Conservation (phyloP, 2,113 vertebrate genomes). For the Todiramphus saurophagus region DNA sequence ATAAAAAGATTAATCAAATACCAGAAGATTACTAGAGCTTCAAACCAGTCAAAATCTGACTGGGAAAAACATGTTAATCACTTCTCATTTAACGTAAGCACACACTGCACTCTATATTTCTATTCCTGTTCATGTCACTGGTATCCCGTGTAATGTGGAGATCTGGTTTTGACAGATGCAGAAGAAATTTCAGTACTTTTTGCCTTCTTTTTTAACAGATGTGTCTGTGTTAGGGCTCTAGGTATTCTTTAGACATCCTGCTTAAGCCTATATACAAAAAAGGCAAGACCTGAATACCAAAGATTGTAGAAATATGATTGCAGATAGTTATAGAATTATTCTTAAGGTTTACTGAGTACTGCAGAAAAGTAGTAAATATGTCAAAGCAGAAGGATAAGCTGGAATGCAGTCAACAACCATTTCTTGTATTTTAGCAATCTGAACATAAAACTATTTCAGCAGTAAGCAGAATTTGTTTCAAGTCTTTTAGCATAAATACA, state of each 20-base stretch:
- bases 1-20: constrained; percentile 27
- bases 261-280: neutral
- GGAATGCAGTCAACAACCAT: neutral
- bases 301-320: neutral
- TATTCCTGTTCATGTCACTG: neutral
- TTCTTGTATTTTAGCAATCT: neutral
- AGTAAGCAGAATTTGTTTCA: neutral
- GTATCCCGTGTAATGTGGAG: neutral
- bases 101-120: neutral
- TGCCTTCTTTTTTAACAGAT: neutral
- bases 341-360: neutral
- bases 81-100: neutral
- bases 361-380: neutral
- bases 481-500: neutral
- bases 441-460: neutral
- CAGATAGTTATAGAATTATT: neutral
- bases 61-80: neutral
- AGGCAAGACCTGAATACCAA: neutral
- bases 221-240: neutral
- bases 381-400: neutral
- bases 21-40: constrained; percentile 8
- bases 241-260: neutral
- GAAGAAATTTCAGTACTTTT: neutral
- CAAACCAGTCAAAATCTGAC: neutral
- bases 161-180: neutral